A percentile compares a stretch with the other conserved stretches of the same genome.
These are phyloP conservation scores for Chrysochloris asiatica DNA, from an alignment of 2,113 vertebrate species.

Conservation along the genomic window DNA sequence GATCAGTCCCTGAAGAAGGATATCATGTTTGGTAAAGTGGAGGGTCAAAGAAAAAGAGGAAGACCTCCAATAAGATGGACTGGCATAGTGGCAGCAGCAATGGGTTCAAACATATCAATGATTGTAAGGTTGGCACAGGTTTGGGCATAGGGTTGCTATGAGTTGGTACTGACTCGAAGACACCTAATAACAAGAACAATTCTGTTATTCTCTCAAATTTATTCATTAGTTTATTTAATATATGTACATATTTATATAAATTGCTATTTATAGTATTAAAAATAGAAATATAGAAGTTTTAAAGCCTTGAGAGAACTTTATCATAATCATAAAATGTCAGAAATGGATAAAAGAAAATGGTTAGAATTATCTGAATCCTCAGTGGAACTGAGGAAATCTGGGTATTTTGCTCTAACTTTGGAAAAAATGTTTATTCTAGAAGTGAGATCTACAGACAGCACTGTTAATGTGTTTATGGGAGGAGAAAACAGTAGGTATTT, in stretches of 20 bases:
- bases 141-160: too few relatives aligned
- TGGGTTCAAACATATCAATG: too few relatives aligned
- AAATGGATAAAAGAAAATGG: background rate
- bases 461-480: background rate
- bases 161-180: too few relatives aligned
- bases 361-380: background rate
- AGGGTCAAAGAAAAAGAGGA: too few relatives aligned
- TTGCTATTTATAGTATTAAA: background rate
- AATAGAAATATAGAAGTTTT: background rate
- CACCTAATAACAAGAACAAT: too few relatives aligned
- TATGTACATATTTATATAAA: constrained; percentile 22
- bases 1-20: too few relatives aligned
- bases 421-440: background rate
- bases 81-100: too few relatives aligned
- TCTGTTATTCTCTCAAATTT: background rate
- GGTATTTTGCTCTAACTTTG: background rate
- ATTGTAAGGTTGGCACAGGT: too few relatives aligned
- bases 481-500: constrained; percentile 45
- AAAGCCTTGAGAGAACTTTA: background rate
- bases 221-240: background rate
- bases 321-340: background rate
- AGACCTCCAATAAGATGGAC: too few relatives aligned
- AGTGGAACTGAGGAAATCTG: background rate
- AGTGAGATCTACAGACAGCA: background rate
- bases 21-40: too few relatives aligned